These are phyloP conservation scores for Marisa cornuarietis DNA, from an alignment of 1,140 invertebrate species.

Conservation along the genomic window DNA sequence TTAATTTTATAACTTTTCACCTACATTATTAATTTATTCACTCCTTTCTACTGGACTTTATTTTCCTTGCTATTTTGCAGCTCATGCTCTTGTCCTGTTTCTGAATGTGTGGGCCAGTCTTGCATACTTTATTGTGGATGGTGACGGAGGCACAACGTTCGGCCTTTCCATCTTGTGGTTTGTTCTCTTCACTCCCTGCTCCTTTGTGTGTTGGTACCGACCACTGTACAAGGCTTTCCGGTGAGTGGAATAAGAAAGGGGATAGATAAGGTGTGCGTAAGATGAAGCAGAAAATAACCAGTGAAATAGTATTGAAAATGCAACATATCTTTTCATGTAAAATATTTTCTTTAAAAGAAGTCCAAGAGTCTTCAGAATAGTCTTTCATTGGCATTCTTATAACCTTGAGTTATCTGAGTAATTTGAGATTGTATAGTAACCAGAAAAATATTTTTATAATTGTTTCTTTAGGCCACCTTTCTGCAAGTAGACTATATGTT, in stretches of 20 bases:
- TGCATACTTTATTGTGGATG: conserved; percentile 59
- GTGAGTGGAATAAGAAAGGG: conserved; percentile 63
- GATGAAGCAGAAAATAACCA: no score
- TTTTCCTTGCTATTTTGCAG: conserved; percentile 71
- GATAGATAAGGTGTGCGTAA: no score
- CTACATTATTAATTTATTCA: background rate
- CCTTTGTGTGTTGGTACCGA: conserved; percentile 97
- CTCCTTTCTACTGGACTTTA: background rate
- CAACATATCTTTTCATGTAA: no score
- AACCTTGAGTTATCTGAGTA: background rate
- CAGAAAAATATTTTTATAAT: background rate
- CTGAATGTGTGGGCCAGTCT: conserved; percentile 85
- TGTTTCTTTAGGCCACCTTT: no score
- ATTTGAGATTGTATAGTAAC: conserved; percentile 7
- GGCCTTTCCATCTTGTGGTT: conserved; percentile 90
- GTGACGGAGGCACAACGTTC: conserved; percentile 78
- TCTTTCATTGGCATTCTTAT: background rate
- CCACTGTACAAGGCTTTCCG: conserved; percentile 87
- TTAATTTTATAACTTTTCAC: no score
- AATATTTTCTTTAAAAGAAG: no score
- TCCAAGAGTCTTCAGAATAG: background rate
- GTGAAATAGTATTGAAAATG: no score
- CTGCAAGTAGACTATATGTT: no score
- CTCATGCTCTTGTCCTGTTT: conserved; percentile 86
- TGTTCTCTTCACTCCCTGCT: conserved; percentile 92